Percentiles rank a stretch among this genome's conserved stretches.
Conservation (phyloP, 2,797 vertebrate species). For the Peromyscus aztecus region DNA sequence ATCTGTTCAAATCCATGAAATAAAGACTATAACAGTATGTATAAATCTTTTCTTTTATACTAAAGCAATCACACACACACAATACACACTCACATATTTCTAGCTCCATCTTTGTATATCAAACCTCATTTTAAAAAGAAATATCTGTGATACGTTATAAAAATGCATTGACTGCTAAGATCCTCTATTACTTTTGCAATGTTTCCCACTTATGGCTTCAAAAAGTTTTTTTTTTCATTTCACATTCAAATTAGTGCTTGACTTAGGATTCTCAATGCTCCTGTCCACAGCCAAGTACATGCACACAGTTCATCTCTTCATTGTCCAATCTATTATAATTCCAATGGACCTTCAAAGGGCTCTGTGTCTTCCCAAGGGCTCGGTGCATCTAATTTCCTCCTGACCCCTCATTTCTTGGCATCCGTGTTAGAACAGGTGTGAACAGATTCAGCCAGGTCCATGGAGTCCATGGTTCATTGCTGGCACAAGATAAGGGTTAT, state of each 20-base stretch:
- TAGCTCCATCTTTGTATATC: constrained; percentile 37
- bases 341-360: constrained; percentile 71
- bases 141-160: not conserved
- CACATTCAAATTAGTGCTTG: constrained; percentile 33
- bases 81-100: not conserved
- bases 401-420: constrained; percentile 82
- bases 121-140: constrained; percentile 48
- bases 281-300: constrained; percentile 51
- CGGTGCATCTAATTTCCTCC: constrained; percentile 70
- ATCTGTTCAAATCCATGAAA: constrained; percentile 44
- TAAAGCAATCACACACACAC: not conserved
- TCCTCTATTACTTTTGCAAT: not conserved
- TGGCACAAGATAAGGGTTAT: constrained; percentile 65
- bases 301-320: constrained; percentile 64
- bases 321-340: constrained; percentile 77
- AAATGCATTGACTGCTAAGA: not conserved
- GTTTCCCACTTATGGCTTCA: constrained; percentile 15
- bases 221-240: not conserved
- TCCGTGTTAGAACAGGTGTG: constrained; percentile 78
- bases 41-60: not conserved
- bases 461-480: constrained; percentile 71
- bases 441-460: constrained; percentile 68
- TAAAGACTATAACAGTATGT: not conserved
- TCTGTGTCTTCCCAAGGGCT: constrained; percentile 59
- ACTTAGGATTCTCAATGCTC: constrained; percentile 23